Conservation (phyloP, 1,140 invertebrate species). For the Drosophila nannoptera region DNA sequence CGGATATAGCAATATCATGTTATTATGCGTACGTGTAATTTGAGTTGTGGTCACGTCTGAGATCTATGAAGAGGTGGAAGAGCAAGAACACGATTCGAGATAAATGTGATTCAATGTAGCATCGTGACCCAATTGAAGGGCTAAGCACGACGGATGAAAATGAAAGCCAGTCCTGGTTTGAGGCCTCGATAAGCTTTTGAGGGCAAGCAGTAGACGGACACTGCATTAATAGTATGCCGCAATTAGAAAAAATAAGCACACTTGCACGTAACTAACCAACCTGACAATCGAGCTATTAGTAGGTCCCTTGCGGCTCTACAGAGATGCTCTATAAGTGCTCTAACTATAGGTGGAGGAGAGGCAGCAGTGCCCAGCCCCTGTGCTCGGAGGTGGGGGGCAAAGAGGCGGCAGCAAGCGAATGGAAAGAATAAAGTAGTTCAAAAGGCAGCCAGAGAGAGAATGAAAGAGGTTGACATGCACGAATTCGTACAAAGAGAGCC, state of each 20-base stretch:
- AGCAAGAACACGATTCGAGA: too few species aligned
- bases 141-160: constrained; percentile 35
- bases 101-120: background rate
- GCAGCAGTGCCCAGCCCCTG: background rate
- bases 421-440: constrained; percentile 43
- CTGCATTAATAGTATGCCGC: constrained; percentile 14
- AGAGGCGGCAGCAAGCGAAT: constrained; percentile 38
- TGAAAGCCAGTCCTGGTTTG: constrained; percentile 23
- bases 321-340: constrained; percentile 66
- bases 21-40: background rate
- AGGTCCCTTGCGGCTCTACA: constrained; percentile 48
- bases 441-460: constrained; percentile 19
- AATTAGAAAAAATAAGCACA: constrained; percentile 20
- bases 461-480: background rate
- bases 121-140: constrained; percentile 30
- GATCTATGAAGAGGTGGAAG: background rate
- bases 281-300: constrained; percentile 60
- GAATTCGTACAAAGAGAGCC: background rate
- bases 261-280: constrained; percentile 29
- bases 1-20: too few species aligned
- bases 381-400: background rate
- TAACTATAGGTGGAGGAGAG: constrained; percentile 18
- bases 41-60: constrained; percentile 7
- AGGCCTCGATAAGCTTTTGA: constrained; percentile 30
- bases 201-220: constrained; percentile 42